Base-by-base conservation (phyloP, 2,888 invertebrate genomes). In the Nasonovia ribisnigri region DNA sequence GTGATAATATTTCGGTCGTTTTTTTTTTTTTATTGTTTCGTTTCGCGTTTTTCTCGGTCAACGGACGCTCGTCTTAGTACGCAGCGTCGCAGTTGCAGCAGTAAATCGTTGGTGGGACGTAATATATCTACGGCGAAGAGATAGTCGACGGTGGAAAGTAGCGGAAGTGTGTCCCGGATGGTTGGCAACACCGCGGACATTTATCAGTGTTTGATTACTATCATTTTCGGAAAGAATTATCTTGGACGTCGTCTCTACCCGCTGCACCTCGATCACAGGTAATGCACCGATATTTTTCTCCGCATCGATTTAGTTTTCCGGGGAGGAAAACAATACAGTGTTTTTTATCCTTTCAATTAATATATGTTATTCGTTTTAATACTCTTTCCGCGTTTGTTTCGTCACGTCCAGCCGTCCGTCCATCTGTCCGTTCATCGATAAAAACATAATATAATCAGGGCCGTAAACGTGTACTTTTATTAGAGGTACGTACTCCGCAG, bases 141-240 rank as follows among this genome's bases (percentile, higher is more conserved):
- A 20, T 77, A 77, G 77, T 20, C 77, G 77, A 77, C 36, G 36
- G 20, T 77, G 26, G 54, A 1, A 1, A 36, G 16, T 77, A 77
- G 77, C n/a, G 77, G 36, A 77, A 77, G 36, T 36, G 77, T 36
- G 20, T 20, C 29, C 46, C 46, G 86, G 46, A n/a, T 46, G 20
- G 84, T 91, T 91, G 91, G 91, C n/a, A 43, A 84, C 91, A 91
- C 91, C 29, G 84, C 20, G 20, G 20, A 26, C 20, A 84, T 91
- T 91, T 91, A 91, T 91, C 91, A 91, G 57, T 54, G 91, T 91
- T 84, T 84, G 91, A 91, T 91, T 84, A n/a, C 84, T 84, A 91
- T 91, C 91, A 91, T 54, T 84, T 84, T 84, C 43, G 84, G 29
- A 43, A 77, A 20, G 29, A 54, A 91, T 54, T 84, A 84, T 91